Percentiles rank a stretch among this genome's conserved stretches.
Evolutionary conservation across 2,888 invertebrate species (phyloP).

Genomic region (Lithophane ornitopus): DNA sequence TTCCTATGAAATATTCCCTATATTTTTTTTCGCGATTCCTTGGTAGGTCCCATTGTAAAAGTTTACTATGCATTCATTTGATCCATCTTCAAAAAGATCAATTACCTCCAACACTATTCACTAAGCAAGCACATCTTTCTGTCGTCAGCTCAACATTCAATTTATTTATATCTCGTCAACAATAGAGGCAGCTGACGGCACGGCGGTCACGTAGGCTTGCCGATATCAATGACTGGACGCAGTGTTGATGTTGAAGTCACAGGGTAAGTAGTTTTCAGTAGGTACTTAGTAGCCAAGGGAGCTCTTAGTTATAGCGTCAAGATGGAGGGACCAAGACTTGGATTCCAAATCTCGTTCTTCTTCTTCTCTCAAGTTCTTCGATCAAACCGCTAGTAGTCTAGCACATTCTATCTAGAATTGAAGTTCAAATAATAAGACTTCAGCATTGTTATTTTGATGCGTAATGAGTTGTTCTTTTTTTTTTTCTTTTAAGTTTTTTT

Average conservation of each 20-base stretch:
- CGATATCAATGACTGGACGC: conserved; percentile 23
- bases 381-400: not conserved
- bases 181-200: conserved; percentile 10
- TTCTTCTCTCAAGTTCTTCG: no score
- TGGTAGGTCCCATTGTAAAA: not conserved
- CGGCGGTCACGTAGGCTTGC: conserved; percentile 29
- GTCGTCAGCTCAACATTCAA: conserved; percentile 7
- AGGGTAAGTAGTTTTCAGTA: not conserved
- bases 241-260: not conserved
- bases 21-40: not conserved
- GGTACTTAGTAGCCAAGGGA: no score
- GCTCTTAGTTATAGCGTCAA: no score
- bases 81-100: not conserved
- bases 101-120: not conserved
- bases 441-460: not conserved
- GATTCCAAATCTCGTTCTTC: no score
- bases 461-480: no score
- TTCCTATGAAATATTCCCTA: not conserved
- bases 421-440: not conserved
- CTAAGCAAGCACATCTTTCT: not conserved
- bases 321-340: no score
- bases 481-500: no score
- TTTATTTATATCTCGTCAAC: conserved; percentile 38
- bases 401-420: not conserved
- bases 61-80: not conserved